phyloP scores from a whole-genome alignment of 2,113 vertebrate species.

The Bagarius yarrelli region DNA sequence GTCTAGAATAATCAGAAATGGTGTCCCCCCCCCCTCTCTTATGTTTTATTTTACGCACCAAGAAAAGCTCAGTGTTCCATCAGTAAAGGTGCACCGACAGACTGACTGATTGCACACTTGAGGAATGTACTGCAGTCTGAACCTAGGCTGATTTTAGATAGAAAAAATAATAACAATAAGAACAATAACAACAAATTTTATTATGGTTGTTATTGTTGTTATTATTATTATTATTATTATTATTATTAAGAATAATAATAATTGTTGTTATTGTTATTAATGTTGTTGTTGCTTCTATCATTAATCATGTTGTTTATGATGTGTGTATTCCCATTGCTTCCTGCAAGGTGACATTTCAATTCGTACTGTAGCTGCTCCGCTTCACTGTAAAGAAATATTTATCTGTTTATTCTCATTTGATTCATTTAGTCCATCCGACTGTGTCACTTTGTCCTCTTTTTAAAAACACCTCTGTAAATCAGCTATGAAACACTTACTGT shows the following conservation, averaged over 20 bases:
- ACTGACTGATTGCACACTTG: conserved; percentile 23
- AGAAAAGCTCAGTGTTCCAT: not conserved
- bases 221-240: not conserved
- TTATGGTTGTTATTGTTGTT: not conserved
- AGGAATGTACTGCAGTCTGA: conserved; percentile 28
- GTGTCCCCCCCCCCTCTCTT: too few species aligned
- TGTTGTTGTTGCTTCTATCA: not conserved
- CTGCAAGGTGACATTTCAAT: not conserved
- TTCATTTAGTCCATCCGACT: not conserved
- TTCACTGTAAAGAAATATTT: not conserved
- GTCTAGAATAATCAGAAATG: too few species aligned
- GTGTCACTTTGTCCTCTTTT: not conserved
- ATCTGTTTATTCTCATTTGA: not conserved
- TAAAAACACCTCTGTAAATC: not conserved
- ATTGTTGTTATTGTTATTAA: too few species aligned
- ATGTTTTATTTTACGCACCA: not conserved
- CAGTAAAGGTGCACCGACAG: not conserved
- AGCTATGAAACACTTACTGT: too few species aligned
- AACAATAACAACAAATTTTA: too few species aligned
- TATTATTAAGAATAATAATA: too few species aligned
- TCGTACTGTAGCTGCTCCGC: not conserved
- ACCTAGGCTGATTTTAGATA: not conserved
- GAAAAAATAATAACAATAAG: not conserved
- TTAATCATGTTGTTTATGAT: not conserved
- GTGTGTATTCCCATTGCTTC: not conserved